Evolutionary conservation across 2,797 vertebrate species (phyloP), one percentile per base, ranked within the genome.

Genomic region (Hipposideros larvatus): DNA sequence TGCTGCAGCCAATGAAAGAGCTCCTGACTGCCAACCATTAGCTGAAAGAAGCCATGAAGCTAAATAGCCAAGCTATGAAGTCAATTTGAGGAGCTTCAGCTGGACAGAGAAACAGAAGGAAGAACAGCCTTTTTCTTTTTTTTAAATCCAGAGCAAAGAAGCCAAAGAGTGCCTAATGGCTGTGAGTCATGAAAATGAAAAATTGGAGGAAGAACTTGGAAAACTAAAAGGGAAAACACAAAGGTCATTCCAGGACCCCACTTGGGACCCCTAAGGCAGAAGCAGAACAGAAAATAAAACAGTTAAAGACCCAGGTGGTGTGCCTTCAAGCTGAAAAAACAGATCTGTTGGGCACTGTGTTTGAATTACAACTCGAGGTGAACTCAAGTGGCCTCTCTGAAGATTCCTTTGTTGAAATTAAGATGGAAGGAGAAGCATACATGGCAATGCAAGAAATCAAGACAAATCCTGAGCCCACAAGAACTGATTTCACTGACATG

Each of bases 31-130:
- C 5, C 0, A 51, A 51, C 48, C 48, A 51, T 51, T 14, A 51
- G 48, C 14, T 51, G 8, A 19, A 22, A 99, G 99, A 99, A 98
- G 99, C 99, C 37, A 99, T 99, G 97, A 99, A 99, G 97, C 98
- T 99, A 96, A 99, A 99, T 79, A 99, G 99, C 96, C 97, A 99
- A 97, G 98, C 99, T 0, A 99, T 99, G 99, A 99, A 99, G 99
- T 31, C 98, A 99, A 0, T 99, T 99, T 0, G 99, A 99, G 96
- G 99, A 99, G 41, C 98, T 99, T 98, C 99, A 0, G 91, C 92
- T 99, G 99, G 99, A 98, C 99, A 82, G 99, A 99, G 90, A 99
- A 99, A 96, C 99, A 99, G 98, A 99, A 98, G 83, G 99, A 99
- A 95, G 99, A 99, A 73, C 43, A 6, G 43, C 43, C 43, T 9